Evolutionary conservation across 1,140 invertebrate genomes (phyloP).

Genomic region (Panagrolaimus sp.): DNA sequence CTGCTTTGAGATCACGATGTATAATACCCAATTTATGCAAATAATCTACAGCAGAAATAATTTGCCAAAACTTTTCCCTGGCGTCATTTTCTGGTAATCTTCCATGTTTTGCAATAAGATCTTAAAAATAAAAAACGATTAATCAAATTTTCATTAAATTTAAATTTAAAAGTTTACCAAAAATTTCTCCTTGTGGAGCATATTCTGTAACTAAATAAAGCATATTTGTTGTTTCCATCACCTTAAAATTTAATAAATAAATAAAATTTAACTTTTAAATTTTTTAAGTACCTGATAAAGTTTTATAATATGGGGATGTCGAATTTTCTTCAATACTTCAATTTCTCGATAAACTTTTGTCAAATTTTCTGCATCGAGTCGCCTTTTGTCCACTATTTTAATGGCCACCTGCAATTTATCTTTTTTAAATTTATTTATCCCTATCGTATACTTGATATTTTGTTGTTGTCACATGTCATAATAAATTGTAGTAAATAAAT

Average conservation of each 20-base stretch:
- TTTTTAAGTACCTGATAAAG: conserved; percentile 62
- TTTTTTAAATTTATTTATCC: not conserved
- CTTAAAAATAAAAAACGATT: conserved; percentile 31
- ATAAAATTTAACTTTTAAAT: not conserved
- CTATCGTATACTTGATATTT: too few relatives aligned
- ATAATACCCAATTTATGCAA: conserved; percentile 87
- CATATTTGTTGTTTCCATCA: conserved; percentile 91
- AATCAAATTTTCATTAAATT: conserved; percentile 14
- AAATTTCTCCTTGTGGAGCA: conserved; percentile 88
- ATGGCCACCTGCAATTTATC: conserved; percentile 75
- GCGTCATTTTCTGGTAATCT: conserved; percentile 87
- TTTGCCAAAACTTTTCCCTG: conserved; percentile 86
- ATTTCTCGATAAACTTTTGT: conserved; percentile 52
- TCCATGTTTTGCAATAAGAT: conserved; percentile 66
- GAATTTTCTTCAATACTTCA: conserved; percentile 80
- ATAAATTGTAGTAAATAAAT: too few relatives aligned
- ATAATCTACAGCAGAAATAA: conserved; percentile 87
- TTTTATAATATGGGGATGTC: conserved; percentile 85
- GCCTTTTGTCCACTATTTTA: conserved; percentile 91
- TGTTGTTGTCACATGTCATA: too few relatives aligned
- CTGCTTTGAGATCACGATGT: conserved; percentile 82
- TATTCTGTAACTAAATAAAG: conserved; percentile 92
- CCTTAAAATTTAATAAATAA: conserved; percentile 63
- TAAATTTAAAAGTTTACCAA: conserved; percentile 67
- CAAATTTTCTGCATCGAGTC: conserved; percentile 72